phyloP scores from a whole-genome alignment of 2,797 vertebrate species.

The Distichodus sexfasciatus region DNA sequence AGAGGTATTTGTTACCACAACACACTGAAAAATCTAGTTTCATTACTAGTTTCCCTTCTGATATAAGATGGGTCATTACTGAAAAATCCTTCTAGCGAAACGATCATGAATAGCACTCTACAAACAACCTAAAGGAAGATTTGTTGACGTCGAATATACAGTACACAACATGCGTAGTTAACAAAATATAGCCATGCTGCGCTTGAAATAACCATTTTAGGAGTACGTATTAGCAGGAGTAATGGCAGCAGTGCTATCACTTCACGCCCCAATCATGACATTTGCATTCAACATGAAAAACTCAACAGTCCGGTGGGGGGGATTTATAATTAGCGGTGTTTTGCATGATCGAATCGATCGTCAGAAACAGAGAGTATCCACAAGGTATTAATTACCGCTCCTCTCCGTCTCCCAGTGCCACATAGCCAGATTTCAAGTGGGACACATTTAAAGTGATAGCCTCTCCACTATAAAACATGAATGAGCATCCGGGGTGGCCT shows the following conservation, averaged over 20 bases:
- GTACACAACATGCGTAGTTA: no score
- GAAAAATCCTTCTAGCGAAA: no score
- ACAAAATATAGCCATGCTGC: no score
- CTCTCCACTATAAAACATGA: slow-evolving; percentile 67
- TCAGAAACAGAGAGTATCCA: slow-evolving; percentile 63
- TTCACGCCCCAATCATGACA: slow-evolving; percentile 61
- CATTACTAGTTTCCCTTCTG: no score
- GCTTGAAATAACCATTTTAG: neutral
- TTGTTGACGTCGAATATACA: no score
- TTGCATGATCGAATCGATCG: slow-evolving; percentile 74
- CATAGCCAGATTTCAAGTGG: slow-evolving; percentile 57
- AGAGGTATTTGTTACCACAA: no score
- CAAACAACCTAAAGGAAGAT: no score
- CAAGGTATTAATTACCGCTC: slow-evolving; percentile 71
- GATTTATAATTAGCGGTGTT: slow-evolving; percentile 69
- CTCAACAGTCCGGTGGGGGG: slow-evolving; percentile 57
- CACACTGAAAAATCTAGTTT: no score
- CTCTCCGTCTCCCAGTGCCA: slow-evolving; percentile 53
- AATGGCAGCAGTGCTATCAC: slow-evolving; percentile 49
- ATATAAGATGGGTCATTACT: no score
- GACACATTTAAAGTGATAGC: slow-evolving; percentile 57
- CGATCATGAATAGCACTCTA: no score
- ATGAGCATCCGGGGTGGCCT: slow-evolving; percentile 71
- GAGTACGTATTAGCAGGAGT: slow-evolving; percentile 20
- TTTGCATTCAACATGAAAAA: slow-evolving; percentile 63